Base-by-base conservation (phyloP, 2,888 invertebrate genomes). In the Andrena hattorfiana region DNA sequence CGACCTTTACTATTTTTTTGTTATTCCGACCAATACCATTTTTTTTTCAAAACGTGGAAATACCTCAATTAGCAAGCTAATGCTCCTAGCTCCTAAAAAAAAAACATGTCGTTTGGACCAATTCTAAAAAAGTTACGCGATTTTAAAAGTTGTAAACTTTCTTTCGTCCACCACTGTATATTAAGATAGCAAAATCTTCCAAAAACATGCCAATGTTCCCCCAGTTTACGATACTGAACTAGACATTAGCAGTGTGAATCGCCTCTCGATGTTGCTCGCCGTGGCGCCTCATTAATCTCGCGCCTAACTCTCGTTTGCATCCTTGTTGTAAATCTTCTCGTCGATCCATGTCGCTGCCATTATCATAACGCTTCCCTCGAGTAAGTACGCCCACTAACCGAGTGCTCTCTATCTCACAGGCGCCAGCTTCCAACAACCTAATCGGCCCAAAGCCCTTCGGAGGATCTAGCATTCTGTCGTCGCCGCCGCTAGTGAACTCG, bases 371-470 rank as follows among this genome's bases (percentile, higher is more conserved):
- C 28, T 20, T 30, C 20, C 30, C 42, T 4, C 7, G 10, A 26
- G 5, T 2, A n/a, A 63, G 2, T 42, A 20, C n/a, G 20, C 1
- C 32, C 32, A 2, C 13, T 26, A 54, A 48, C 67, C 62, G 42
- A 23, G 1, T 51, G 48, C 28, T 54, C 71, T 66, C 7, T 64
- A 10, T 51, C 42, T 0, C 82, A 6, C 81, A 93, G 93, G 90
- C 91, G 80, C 91, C 93, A 72, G 68, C 91, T 79, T 84, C 92
- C 63, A 93, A 92, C 87, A 93, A 88, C 87, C 85, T 93, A 73
- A 90, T 92, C 77, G 93, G 92, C 62, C 93, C 93, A 20, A 94
- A 93, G 73, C 93, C 94, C 5, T 94, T 93, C 81, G 91, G 93
- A 69, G 92, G 93, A 77, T 91, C 93, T 77, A 92, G 87, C 79